Percentiles rank a stretch among this genome's conserved stretches.
Conservation (phyloP, 2,888 invertebrate genomes). For the Callosobruchus maculatus region DNA sequence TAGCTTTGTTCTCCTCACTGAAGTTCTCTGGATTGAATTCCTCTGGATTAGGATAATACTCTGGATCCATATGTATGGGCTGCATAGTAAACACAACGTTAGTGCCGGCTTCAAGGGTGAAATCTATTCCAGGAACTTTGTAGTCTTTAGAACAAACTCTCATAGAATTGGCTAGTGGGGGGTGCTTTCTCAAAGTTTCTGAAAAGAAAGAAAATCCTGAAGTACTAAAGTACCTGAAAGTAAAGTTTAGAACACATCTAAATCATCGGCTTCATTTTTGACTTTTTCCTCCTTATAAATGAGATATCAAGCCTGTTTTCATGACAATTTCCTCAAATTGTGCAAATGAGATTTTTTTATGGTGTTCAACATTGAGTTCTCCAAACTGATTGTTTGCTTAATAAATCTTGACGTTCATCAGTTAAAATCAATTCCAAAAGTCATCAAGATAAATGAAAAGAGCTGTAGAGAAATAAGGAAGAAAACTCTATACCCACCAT, state of each 20-base stretch:
- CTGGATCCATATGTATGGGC: constrained; percentile 22
- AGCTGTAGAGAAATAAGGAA: too few relatives aligned
- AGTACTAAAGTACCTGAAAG: background rate
- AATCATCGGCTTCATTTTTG: too few relatives aligned
- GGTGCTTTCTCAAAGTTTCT: constrained; percentile 26
- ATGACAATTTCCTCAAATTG: too few relatives aligned
- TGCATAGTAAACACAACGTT: constrained; percentile 7
- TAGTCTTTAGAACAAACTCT: constrained; percentile 21
- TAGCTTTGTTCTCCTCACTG: constrained; percentile 49
- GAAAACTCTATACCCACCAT: constrained; percentile 1
- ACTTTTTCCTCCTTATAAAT: too few relatives aligned
- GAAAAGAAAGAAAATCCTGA: constrained; percentile 4
- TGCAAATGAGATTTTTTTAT: too few relatives aligned
- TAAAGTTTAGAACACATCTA: too few relatives aligned
- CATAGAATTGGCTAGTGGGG: constrained; percentile 15
- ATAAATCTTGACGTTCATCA: too few relatives aligned
- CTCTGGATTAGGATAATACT: constrained; percentile 53
- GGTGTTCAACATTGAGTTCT: too few relatives aligned
- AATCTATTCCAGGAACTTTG: constrained; percentile 18
- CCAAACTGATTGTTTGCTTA: too few relatives aligned
- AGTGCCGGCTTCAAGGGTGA: constrained; percentile 18
- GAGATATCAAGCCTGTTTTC: too few relatives aligned
- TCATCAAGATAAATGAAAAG: too few relatives aligned
- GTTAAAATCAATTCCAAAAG: too few relatives aligned
- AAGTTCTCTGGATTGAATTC: constrained; percentile 61